Base-by-base conservation (phyloP, 1,140 invertebrate species). In the Saxidomus purpurata region DNA sequence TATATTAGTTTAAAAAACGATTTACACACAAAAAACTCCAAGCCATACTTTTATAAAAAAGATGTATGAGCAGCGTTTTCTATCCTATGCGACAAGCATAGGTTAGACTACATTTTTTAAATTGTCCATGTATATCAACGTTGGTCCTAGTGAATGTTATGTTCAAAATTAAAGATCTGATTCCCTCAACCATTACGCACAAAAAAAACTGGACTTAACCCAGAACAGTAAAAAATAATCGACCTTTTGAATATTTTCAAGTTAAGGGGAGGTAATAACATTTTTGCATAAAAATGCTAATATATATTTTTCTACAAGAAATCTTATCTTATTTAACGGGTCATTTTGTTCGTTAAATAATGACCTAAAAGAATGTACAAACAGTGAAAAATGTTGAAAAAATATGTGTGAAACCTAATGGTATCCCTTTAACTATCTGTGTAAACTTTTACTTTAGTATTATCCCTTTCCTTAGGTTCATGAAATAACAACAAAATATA, bases 221-320 rank as follows among this genome's bases (percentile, higher is more conserved):
- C 67, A 71, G n/a, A 71, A 71, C 67, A 71, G 67, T 71, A 71
- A 71, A 71, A 71, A 71, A 71, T 71, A 71, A 71, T 71, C 67
- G 25, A 71, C 67, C 67, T 71, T 71, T 71, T 71, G 67, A 71
- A 71, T 71, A 71, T 71, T 71, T 71, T 71, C 67, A 71, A 71
- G 67, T 71, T 71, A 71, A 71, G 31, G 67, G 28, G 67, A 71
- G 67, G 67, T 71, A 71, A 71, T 71, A 71, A 71, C 67, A 71
- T 71, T 71, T 71, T 71, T 71, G 67, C 67, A 71, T 71, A 71
- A 71, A 71, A 71, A 71, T 71, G 67, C 11, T 71, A 71, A 71
- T 71, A 71, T 71, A 71, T 71, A 71, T 71, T 71, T 71, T 71
- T 71, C 67, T 71, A 71, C 67, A 71, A 71, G 67, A 71, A 71